Evolutionary conservation across 2,888 invertebrate species (phyloP).

Genomic region (Apamea epomidion): DNA sequence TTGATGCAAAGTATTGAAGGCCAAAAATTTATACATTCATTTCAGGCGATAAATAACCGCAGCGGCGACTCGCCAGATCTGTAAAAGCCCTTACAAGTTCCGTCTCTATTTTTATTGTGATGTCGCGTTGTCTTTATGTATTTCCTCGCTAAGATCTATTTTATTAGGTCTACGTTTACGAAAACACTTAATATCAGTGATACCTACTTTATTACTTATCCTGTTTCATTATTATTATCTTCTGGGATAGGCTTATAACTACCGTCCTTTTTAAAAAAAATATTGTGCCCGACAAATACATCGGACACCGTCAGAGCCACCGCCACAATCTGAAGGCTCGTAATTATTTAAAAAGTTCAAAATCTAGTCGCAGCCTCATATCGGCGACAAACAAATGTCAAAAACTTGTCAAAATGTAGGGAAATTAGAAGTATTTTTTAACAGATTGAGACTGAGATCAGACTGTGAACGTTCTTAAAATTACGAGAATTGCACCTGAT

Average conservation of each 20-base stretch:
- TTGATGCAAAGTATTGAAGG: not conserved
- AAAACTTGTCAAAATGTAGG: too few relatives aligned
- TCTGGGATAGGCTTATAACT: not conserved
- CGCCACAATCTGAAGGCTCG: too few relatives aligned
- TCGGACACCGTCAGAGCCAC: too few relatives aligned
- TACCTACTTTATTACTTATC: not conserved
- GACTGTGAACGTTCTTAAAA: too few relatives aligned
- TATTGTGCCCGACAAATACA: too few relatives aligned
- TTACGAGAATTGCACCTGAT: too few relatives aligned
- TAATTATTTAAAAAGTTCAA: too few relatives aligned
- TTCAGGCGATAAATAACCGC: constrained; percentile 1
- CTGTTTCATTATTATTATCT: not conserved
- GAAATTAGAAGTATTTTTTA: too few relatives aligned
- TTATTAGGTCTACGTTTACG: constrained; percentile 14
- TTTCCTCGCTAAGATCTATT: constrained; percentile 1
- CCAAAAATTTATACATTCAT: not conserved
- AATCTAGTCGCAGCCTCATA: too few relatives aligned
- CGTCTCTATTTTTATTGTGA: constrained; percentile 46
- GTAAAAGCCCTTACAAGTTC: constrained; percentile 6
- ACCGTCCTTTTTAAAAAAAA: not conserved
- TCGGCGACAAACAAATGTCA: too few relatives aligned
- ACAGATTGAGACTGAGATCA: too few relatives aligned
- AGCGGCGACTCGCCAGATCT: not conserved
- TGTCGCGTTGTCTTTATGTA: constrained; percentile 25
- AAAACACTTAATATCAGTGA: constrained; percentile 11